phyloP scores from a whole-genome alignment of 2,113 vertebrate species.

The Prionailurus bengalensis region DNA sequence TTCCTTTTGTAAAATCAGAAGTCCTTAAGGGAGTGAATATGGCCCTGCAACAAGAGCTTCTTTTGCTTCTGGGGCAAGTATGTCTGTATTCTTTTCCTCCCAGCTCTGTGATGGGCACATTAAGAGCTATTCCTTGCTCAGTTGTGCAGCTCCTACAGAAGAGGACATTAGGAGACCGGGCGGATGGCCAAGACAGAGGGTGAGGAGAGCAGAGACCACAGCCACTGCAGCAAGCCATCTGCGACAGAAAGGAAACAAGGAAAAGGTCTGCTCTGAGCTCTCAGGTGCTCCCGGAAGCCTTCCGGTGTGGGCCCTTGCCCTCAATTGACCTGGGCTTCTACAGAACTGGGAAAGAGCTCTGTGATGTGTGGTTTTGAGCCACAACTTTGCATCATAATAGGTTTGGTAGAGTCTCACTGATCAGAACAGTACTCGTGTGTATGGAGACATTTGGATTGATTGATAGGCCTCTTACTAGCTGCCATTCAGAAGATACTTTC shows the following conservation, averaged over 20 bases:
- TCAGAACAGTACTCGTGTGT: not conserved
- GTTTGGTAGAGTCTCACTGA: not conserved
- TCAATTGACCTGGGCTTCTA: constrained; percentile 24
- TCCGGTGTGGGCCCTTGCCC: not conserved
- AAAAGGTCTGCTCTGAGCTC: constrained; percentile 14
- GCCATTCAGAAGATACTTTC: constrained; percentile 36
- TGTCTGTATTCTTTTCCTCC: constrained; percentile 60
- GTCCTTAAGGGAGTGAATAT: constrained; percentile 30
- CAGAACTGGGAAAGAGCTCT: not conserved
- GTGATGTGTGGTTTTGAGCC: not conserved
- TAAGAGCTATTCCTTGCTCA: constrained; percentile 71
- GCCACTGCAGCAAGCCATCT: constrained; percentile 50
- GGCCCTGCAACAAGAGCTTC: not conserved
- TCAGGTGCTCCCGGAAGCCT: constrained; percentile 23
- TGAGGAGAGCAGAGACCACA: not conserved
- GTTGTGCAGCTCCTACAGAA: constrained; percentile 61
- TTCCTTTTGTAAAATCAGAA: constrained; percentile 72
- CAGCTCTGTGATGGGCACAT: constrained; percentile 73
- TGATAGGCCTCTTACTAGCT: constrained; percentile 52
- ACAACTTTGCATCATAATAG: constrained; percentile 64
- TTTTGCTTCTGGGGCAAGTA: constrained; percentile 62
- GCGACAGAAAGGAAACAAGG: not conserved
- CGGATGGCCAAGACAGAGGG: constrained; percentile 45
- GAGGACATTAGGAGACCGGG: constrained; percentile 61
- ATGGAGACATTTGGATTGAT: not conserved